Base-by-base conservation (phyloP, 2,797 vertebrate genomes). In the Pampus argenteus region DNA sequence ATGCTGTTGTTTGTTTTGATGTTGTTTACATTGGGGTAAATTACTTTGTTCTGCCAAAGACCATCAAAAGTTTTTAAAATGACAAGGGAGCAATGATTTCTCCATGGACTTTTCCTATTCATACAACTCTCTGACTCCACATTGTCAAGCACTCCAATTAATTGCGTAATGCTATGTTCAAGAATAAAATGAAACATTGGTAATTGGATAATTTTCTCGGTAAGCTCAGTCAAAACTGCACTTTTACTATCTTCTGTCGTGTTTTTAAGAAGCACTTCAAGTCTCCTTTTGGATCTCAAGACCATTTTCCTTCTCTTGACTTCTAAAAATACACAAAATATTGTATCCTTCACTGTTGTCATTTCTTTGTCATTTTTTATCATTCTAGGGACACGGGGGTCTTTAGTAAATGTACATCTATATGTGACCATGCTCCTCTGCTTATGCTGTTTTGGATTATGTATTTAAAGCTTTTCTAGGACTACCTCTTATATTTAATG, bases 11-110 rank as follows among this genome's bases (percentile, higher is more conserved):
- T 85, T 77, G 77, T 81, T 83, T 86, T 79, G 60, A 49, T 60
- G 63, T 75, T 80, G 86, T 90, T 88, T 83, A 85, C 48, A n/a
- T 76, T 38, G 66, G 87, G 51, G 49, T 65, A 74, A 86, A 82
- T 76, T 17, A 2, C 72, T 85, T 79, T 72, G 60, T 82, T 81
- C 66, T 86, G 78, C 80, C 72, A 83, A 74, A 81, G 61, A 50
- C n/a, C 7, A 23, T 75, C 71, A 73, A 79, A 81, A 79, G 34
- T 80, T 66, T 66, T 76, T 73, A 31, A 54, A 52, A 76, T 77
- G 76, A 84, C 62, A 81, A 81, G 66, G 57, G 79, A 56, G 73
- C 70, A 57, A 58, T 59, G n/a, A 62, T 71, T 81, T 66, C 79
- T 73, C 58, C 45, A 36, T 23, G 58, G 79, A 76, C 66, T 84